phyloP scores from a whole-genome alignment of 2,888 invertebrate genomes.

The Eledona agricola region DNA sequence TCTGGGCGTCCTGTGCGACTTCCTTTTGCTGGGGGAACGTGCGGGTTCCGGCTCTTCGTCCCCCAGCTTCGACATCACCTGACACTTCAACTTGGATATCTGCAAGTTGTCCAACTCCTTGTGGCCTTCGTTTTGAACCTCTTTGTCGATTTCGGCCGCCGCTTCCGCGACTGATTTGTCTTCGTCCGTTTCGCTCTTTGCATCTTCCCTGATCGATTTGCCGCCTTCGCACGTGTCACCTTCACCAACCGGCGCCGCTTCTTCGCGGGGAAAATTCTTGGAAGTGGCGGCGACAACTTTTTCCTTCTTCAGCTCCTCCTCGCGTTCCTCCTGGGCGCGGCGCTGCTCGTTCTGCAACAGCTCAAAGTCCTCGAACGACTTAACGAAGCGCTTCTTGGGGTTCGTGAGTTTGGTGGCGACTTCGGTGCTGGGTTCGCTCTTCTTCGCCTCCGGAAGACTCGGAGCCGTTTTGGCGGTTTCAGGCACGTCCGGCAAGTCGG shows the following conservation, averaged over 20 bases:
- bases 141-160: background rate
- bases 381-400: constrained; percentile 60
- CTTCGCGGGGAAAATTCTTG: background rate
- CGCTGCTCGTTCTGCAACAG: constrained; percentile 45
- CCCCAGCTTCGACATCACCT: constrained; percentile 54
- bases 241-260: background rate
- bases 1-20: constrained; percentile 30
- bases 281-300: constrained; percentile 19
- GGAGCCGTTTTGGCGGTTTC: constrained; percentile 58
- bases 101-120: constrained; percentile 36
- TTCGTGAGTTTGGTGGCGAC: constrained; percentile 55
- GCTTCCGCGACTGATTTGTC: constrained; percentile 11
- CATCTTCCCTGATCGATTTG: constrained; percentile 15
- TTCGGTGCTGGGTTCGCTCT: constrained; percentile 33
- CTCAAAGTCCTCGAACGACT: constrained; percentile 60
- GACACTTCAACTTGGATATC: constrained; percentile 53
- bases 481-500: constrained; percentile 67
- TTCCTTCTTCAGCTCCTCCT: constrained; percentile 31
- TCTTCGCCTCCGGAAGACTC: constrained; percentile 60
- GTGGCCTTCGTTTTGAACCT: constrained; percentile 1
- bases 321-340: constrained; percentile 38
- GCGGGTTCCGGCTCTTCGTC: constrained; percentile 38
- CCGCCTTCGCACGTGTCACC: background rate
- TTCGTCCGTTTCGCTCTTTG: constrained; percentile 11
- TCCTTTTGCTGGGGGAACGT: constrained; percentile 14